Evolutionary conservation across 1,140 invertebrate species (phyloP), one percentile per base, ranked within the genome.

Genomic region (Zophobas atratus): DNA sequence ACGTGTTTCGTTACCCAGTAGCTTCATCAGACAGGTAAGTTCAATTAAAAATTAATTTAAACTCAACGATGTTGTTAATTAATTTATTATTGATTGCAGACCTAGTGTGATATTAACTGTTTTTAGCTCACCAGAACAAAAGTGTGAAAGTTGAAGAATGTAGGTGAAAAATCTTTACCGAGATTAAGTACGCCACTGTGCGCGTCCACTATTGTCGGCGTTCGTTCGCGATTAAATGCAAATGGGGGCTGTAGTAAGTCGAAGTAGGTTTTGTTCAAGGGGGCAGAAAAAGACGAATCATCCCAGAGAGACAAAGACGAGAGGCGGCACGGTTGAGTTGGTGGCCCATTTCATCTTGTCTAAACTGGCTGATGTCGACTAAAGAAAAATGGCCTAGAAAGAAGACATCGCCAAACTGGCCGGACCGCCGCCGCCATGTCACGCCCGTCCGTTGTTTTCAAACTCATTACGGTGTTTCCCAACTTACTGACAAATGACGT

Each of bases 401-500:
- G 60, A 55, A 75, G 35, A 71, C 76, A 71, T 57, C 53, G 70
- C 79, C 63, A 56, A 56, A 72, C 63, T 49, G 73, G 72, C 39
- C 46, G 73, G 41, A 39, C 49, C 51, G 56, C 56, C 53, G 55
- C 75, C 56, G 34, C 49, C 63, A 60, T 60, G 79, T 80, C 80
- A 82, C 81, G 81, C 81, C 83, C 80, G 81, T 83, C 81, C 79
- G 77, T 85, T 85, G 84, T 85, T 84, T 84, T 84, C 84, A 80
- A 84, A 84, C 81, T 85, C 84, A 85, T 85, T 85, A 83, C 82
- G 82, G 81, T 81, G 83, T 84, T 84, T 82, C 60, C 82, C 81
- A 84, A 84, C 83, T 84, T 82, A 82, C 82, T 85, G 84, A 85
- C 84, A 84, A 85, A 85, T 84, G 83, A 84, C 82, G 83, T 83